Conservation (phyloP, 2,888 invertebrate species). For the Synergus gifuensis region DNA sequence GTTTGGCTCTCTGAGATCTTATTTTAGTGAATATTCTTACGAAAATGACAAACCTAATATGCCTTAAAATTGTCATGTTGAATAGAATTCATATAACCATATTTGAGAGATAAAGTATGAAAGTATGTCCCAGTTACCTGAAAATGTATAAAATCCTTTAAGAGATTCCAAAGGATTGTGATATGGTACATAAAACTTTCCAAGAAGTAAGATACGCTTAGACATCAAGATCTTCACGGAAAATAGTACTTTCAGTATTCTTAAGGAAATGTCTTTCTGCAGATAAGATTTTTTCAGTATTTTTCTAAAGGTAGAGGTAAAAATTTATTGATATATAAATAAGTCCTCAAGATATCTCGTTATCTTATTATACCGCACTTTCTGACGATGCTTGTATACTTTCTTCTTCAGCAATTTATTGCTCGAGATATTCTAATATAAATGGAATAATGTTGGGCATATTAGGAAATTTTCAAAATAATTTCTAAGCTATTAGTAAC, state of each 20-base stretch:
- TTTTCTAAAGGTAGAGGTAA: neutral
- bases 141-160: conserved; percentile 4
- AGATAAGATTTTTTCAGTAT: neutral
- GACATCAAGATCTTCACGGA: neutral
- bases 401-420: neutral
- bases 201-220: neutral
- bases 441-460: neutral
- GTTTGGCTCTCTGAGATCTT: too few species aligned
- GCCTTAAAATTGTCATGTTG: neutral
- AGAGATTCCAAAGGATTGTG: neutral
- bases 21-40: too few species aligned
- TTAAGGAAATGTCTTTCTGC: neutral
- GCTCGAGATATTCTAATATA: neutral
- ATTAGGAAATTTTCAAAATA: neutral
- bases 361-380: neutral
- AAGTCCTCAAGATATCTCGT: neutral
- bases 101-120: neutral
- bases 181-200: neutral
- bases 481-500: neutral
- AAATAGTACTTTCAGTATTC: neutral
- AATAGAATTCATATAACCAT: neutral
- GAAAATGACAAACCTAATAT: neutral
- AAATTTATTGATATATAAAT: neutral
- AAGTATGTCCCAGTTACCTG: neutral
- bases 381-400: neutral